A percentile compares a stretch with the other conserved stretches of the same genome.
These are phyloP conservation scores for Aphodius granarius DNA, from an alignment of 2,888 invertebrate species.

Conservation along the genomic window DNA sequence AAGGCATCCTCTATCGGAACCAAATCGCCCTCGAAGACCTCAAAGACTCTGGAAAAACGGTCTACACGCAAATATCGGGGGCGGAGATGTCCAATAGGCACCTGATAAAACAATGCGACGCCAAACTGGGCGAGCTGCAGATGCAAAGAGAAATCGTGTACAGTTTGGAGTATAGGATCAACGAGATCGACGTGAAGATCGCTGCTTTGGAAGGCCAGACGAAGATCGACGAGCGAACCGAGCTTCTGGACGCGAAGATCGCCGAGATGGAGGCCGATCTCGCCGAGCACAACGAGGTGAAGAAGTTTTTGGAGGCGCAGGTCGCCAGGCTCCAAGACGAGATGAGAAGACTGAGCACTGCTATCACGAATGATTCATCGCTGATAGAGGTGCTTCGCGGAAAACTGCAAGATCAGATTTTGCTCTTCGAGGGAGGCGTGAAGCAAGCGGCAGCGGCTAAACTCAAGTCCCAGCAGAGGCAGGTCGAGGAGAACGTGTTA, in stretches of 20 bases:
- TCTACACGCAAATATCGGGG: slow-evolving; percentile 55
- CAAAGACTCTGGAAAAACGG: slow-evolving; percentile 56
- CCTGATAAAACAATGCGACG: slow-evolving; percentile 52
- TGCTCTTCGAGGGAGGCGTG: slow-evolving; percentile 62
- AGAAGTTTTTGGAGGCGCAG: slow-evolving; percentile 56
- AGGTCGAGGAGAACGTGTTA: slow-evolving; percentile 67
- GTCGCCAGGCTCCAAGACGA: slow-evolving; percentile 61
- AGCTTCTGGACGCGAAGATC: slow-evolving; percentile 51
- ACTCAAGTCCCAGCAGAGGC: slow-evolving; percentile 58
- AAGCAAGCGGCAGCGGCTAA: slow-evolving; percentile 57
- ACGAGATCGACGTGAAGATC: slow-evolving; percentile 53
- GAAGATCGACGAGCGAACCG: slow-evolving; percentile 40
- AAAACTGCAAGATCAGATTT: slow-evolving; percentile 59
- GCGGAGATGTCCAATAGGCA: slow-evolving; percentile 54
- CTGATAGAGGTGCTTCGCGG: slow-evolving; percentile 46
- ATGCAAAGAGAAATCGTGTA: slow-evolving; percentile 64
- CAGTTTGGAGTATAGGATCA: slow-evolving; percentile 55
- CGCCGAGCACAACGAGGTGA: slow-evolving; percentile 51
- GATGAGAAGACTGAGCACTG: slow-evolving; percentile 57
- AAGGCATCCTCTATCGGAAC: slow-evolving; percentile 57
- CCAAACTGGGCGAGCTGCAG: slow-evolving; percentile 44
- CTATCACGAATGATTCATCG: slow-evolving; percentile 53
- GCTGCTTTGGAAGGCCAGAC: slow-evolving; percentile 47
- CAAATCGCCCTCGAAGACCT: slow-evolving; percentile 55
- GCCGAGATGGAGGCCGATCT: slow-evolving; percentile 53